Evolutionary conservation across 2,113 vertebrate genomes (phyloP), one percentile per base, ranked within the genome.

Genomic region (Phalacrocorax carbo): DNA sequence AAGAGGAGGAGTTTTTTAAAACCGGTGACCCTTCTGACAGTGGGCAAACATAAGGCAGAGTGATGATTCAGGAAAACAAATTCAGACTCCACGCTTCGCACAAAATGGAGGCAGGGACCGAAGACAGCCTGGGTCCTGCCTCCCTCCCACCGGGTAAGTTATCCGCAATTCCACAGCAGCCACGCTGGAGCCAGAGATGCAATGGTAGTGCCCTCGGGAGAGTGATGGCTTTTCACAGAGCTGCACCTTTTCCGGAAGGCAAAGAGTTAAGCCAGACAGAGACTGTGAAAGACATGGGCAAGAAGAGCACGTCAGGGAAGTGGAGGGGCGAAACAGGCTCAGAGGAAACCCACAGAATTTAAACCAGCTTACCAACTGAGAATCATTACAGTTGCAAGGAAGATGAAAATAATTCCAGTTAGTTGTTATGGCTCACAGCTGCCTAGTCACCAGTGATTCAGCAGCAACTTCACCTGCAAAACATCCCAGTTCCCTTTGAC

Each of bases 401-500:
- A 91, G 84, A 94, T 90, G 62, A 91, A 91, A 83, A 95, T 58
- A 0, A 90, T 94, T 95, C 54, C 78, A 64, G 52, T 94, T 94
- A 91, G 94, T 93, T 86, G 66, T 64, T 88, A 93, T 40, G 44
- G 85, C 91, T 93, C 70, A 89, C 0, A 0, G 81, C 66, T 85
- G 82, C 80, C 73, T 75, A 90, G 90, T 96, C 96, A 96, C 62
- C 70, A 94, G 38, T 88, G 91, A 92, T 64, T 97, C 94, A 95
- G 71, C 79, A 93, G 61, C 90, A 86, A 57, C 77, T 92, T 81
- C 75, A 88, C 44, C 92, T 92, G 82, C 86, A 77, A 76, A 95
- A 86, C 34, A 57, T 52, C 29, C 44, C 5, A 1, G 32, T 54
- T 93, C 40, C 25, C 54, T 82, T 80, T 12, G 36, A 60, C 52